Evolutionary conservation across 1,140 invertebrate species (phyloP).

Genomic region (Geopemphigus sp.): DNA sequence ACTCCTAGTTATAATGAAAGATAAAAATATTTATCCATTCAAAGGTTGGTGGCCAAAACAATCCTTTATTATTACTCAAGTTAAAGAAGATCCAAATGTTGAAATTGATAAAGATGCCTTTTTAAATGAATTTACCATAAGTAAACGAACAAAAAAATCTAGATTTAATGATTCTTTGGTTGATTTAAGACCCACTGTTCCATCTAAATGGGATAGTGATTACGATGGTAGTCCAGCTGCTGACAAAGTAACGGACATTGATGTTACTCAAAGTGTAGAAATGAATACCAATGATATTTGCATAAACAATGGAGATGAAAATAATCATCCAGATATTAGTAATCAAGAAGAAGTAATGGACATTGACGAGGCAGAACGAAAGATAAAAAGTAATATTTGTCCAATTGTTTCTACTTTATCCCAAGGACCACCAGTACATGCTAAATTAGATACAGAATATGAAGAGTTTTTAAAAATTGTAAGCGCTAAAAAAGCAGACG

Average conservation of each 20-base stretch:
- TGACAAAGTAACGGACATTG: background rate
- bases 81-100: conserved; percentile 40
- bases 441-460: conserved; percentile 43
- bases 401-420: background rate
- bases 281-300: background rate
- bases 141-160: conserved; percentile 43
- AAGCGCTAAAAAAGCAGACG: background rate
- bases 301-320: background rate
- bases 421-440: background rate
- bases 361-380: background rate
- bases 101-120: conserved; percentile 32
- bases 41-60: conserved; percentile 43
- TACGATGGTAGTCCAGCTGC: conserved; percentile 51
- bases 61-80: conserved; percentile 29
- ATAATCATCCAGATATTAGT: background rate
- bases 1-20: conserved; percentile 23
- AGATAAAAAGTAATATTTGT: background rate
- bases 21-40: conserved; percentile 41
- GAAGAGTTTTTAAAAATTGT: conserved; percentile 51
- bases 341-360: conserved; percentile 17
- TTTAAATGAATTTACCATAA: conserved; percentile 1
- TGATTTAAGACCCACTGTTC: conserved; percentile 43
- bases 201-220: conserved; percentile 52
- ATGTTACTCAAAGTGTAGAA: background rate
- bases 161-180: conserved; percentile 27